Evolutionary conservation across 1,140 invertebrate species (phyloP).

Genomic region (Trachelipus rathkii): DNA sequence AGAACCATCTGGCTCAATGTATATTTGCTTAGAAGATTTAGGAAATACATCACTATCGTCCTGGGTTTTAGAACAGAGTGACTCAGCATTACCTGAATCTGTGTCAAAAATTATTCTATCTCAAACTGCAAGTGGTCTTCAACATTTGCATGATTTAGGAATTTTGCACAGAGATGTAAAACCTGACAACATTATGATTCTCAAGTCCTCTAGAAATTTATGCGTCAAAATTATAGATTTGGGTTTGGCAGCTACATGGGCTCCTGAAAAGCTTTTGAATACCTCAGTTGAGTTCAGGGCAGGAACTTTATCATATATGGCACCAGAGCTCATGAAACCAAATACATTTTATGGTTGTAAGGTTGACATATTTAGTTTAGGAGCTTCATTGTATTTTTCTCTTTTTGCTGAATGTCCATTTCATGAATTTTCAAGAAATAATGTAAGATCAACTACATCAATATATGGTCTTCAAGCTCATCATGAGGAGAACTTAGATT

Average conservation of each 20-base stretch:
- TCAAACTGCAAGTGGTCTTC: constrained; percentile 17
- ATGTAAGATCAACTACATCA: constrained; percentile 1
- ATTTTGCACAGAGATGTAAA: constrained; percentile 29
- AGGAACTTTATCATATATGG: constrained; percentile 25
- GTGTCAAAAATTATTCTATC: constrained; percentile 9
- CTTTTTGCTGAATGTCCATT: constrained; percentile 20
- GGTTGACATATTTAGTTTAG: constrained; percentile 25
- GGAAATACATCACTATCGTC: constrained; percentile 18
- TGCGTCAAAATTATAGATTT: constrained; percentile 26
- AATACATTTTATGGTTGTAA: constrained; percentile 28
- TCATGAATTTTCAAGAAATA: constrained; percentile 6
- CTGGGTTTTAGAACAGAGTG: background rate
- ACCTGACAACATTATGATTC: constrained; percentile 28
- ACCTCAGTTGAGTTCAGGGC: constrained; percentile 17
- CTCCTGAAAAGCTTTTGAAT: constrained; percentile 7
- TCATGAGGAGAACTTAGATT: constrained; percentile 18
- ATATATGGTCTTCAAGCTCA: constrained; percentile 25
- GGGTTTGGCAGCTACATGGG: constrained; percentile 13
- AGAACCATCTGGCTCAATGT: background rate
- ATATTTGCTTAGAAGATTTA: constrained; percentile 23
- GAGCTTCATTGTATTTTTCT: constrained; percentile 26
- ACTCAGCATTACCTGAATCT: constrained; percentile 8
- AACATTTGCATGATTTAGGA: constrained; percentile 20
- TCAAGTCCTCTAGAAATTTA: constrained; percentile 1
- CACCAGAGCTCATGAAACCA: constrained; percentile 25